Base-by-base conservation (phyloP, 2,888 invertebrate genomes). In the Bimastos eiseni region DNA sequence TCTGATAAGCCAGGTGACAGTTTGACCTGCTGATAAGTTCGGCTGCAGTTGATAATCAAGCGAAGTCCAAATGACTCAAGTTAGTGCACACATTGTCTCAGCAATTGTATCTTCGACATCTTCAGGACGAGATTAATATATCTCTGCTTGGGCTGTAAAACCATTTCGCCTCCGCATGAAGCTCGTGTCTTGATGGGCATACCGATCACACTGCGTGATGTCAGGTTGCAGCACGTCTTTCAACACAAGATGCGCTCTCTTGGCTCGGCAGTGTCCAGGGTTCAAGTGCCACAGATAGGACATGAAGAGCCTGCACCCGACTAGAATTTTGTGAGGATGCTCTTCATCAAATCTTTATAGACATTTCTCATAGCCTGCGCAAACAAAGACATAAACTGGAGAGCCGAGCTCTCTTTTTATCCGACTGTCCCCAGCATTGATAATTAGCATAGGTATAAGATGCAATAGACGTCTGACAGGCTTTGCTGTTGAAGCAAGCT, bases 181-280 rank as follows among this genome's bases (percentile, higher is more conserved):
- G 86, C 86, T 37, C 34, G 86, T 17, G 21, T 34, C 36, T 37
- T 37, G 86, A 36, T 37, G 34, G 86, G 36, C 86, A n/a, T 34
- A 21, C 34, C 37, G 8, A 34, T 37, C 37, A 36, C 86, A 21
- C 37, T 34, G 34, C 86, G 86, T 86, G 86, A 86, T 86, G 86
- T 34, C 86, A 86, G 86, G 86, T 86, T 86, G 86, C 86, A 86
- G 86, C 86, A 86, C 86, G 86, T 86, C 70, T 70, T 70, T 70
- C 70, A n/a, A 70, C 70, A 70, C 70, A 70, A 70, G 70, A 70
- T 70, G 70, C 70, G 70, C 70, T 70, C 30, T 70, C 70, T 70
- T n/a, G n/a, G 70, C 70, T 70, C 70, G 70, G 70, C 70, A 70
- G 70, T 70, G 70, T 70, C 70, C 70, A 86, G 86, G 37, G 86